These are phyloP conservation scores for Rhineura floridana DNA, from an alignment of 2,113 vertebrate species.

Conservation along the genomic window DNA sequence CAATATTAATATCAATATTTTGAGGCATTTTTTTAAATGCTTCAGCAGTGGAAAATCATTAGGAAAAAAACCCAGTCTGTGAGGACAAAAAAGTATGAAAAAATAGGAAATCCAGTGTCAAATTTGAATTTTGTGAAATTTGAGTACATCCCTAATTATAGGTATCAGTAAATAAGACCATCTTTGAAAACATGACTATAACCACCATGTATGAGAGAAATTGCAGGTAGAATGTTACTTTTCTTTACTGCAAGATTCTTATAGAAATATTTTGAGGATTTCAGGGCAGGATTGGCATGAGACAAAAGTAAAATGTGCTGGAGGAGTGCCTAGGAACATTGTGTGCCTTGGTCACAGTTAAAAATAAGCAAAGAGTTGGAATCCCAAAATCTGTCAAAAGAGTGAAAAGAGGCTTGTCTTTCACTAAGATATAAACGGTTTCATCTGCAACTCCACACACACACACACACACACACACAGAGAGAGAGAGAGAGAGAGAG, in stretches of 20 bases:
- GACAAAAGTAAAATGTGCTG: not conserved
- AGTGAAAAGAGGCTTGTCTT: not conserved
- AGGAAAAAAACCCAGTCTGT: no score
- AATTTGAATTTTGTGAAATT: no score
- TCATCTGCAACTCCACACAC: conserved; percentile 20
- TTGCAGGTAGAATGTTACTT: not conserved
- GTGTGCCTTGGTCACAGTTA: conserved; percentile 18
- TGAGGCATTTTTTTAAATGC: no score
- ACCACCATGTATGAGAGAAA: not conserved
- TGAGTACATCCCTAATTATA: no score
- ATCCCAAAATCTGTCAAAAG: not conserved
- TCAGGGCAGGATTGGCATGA: not conserved
- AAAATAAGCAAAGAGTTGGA: not conserved
- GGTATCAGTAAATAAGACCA: not conserved
- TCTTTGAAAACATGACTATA: not conserved
- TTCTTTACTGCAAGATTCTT: not conserved
- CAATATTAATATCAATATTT: no score
- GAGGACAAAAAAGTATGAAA: no score
- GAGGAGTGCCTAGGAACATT: not conserved
- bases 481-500: no score
- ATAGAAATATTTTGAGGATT: not conserved
- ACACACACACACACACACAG: no score
- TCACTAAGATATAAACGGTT: not conserved
- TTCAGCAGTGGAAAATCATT: no score
- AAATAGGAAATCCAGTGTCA: no score